Conservation (phyloP, 1,140 invertebrate species). For the Drosophila rhopaloa region DNA sequence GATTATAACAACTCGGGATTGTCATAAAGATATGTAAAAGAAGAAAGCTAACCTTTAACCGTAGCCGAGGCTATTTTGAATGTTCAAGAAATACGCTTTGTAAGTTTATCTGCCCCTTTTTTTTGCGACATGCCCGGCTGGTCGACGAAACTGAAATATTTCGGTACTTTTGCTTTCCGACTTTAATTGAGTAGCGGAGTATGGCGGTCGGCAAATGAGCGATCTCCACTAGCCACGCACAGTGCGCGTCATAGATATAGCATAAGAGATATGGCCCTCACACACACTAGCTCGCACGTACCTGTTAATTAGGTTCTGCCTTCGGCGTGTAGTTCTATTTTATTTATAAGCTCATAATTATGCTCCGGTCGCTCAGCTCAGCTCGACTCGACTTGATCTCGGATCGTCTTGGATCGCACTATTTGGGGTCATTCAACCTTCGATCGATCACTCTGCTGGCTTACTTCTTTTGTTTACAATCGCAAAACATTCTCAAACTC, state of each 20-base stretch:
- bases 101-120: slow-evolving; percentile 23
- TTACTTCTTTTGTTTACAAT: slow-evolving; percentile 43
- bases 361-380: slow-evolving; percentile 18
- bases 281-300: slow-evolving; percentile 16
- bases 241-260: slow-evolving; percentile 47
- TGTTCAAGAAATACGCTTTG: slow-evolving; percentile 27
- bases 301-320: slow-evolving; percentile 32
- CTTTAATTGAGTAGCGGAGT: slow-evolving; percentile 62
- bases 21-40: slow-evolving; percentile 47
- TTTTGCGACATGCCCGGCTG: slow-evolving; percentile 49
- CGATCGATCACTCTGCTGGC: slow-evolving; percentile 63
- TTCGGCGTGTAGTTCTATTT: slow-evolving; percentile 50
- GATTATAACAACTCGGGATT: slow-evolving; percentile 46
- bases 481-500: slow-evolving; percentile 24
- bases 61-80: slow-evolving; percentile 43
- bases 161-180: slow-evolving; percentile 77
- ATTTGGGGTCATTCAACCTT: slow-evolving; percentile 62
- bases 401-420: slow-evolving; percentile 24
- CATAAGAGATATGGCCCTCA: not conserved
- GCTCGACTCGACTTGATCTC: slow-evolving; percentile 18
- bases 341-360: slow-evolving; percentile 57
- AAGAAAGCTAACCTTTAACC: slow-evolving; percentile 48
- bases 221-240: slow-evolving; percentile 63
- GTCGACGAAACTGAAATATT: slow-evolving; percentile 72
- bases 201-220: slow-evolving; percentile 12